phyloP scores from a whole-genome alignment of 2,888 invertebrate species.

The Melanostoma scalare region DNA sequence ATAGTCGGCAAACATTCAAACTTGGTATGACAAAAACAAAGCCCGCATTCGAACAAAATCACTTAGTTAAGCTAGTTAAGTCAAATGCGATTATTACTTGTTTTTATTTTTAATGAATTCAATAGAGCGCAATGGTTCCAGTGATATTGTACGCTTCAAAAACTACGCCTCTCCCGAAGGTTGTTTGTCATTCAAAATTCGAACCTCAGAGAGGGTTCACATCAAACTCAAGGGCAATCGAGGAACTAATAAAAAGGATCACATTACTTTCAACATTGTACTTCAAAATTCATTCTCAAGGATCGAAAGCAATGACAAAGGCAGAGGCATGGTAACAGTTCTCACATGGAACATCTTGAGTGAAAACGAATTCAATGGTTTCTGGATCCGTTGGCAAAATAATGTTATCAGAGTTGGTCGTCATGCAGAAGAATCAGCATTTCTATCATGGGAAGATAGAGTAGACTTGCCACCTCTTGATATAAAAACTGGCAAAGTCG shows the following conservation, averaged over 20 bases:
- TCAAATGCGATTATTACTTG: too few species aligned
- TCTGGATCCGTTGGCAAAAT: slow-evolving; percentile 22
- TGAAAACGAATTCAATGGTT: not conserved
- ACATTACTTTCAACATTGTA: not conserved
- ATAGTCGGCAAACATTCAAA: too few species aligned
- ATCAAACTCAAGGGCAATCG: not conserved
- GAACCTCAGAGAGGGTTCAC: not conserved
- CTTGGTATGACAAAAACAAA: too few species aligned
- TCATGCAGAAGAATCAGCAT: not conserved
- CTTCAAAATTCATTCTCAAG: slow-evolving; percentile 14
- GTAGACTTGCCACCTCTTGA: slow-evolving; percentile 3
- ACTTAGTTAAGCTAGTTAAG: too few species aligned
- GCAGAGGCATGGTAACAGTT: not conserved
- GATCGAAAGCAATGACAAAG: slow-evolving; percentile 9
- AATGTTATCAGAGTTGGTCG: slow-evolving; percentile 1
- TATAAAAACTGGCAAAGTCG: not conserved
- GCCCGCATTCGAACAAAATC: too few species aligned
- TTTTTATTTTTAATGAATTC: too few species aligned
- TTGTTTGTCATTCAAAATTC: slow-evolving; percentile 4
- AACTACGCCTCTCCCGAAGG: slow-evolving; percentile 21
- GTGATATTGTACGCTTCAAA: slow-evolving; percentile 11
- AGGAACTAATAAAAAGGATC: not conserved
- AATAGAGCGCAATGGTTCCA: slow-evolving; percentile 2
- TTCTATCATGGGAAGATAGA: slow-evolving; percentile 8
- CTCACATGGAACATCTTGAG: not conserved